Percentiles rank a stretch among this genome's conserved stretches.
phyloP scores from a whole-genome alignment of 2,888 invertebrate genomes.

The Morpho helenor region DNA sequence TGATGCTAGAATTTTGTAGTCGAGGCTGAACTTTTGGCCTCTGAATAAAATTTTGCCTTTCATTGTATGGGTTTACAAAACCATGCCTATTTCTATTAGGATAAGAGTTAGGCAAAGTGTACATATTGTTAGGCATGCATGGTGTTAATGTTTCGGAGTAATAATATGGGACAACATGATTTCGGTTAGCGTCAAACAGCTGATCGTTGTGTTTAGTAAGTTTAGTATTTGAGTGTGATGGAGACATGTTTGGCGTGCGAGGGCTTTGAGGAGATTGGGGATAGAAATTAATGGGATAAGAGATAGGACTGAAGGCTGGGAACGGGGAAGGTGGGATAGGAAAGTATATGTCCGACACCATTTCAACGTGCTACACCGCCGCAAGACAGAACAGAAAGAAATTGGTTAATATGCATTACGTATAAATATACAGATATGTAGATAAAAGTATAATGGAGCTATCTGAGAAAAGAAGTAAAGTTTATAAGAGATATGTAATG shows the following conservation, averaged over 20 bases:
- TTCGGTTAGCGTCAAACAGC: conserved; percentile 78
- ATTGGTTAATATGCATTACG: conserved; percentile 56
- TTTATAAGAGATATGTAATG: no score
- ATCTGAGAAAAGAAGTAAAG: not conserved
- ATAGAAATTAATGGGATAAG: conserved; percentile 72
- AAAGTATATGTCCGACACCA: conserved; percentile 87
- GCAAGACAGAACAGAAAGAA: conserved; percentile 75
- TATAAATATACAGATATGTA: conserved; percentile 7
- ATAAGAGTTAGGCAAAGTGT: conserved; percentile 46
- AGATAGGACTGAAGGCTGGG: conserved; percentile 67
- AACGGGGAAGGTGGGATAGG: conserved; percentile 73
- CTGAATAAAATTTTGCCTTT: conserved; percentile 51
- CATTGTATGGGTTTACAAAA: conserved; percentile 55
- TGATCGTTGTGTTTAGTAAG: conserved; percentile 63
- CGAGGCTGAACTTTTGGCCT: conserved; percentile 47
- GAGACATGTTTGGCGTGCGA: conserved; percentile 55
- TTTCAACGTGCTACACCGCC: conserved; percentile 84
- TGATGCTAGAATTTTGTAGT: conserved; percentile 42
- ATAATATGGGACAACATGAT: conserved; percentile 72
- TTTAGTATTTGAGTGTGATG: conserved; percentile 43
- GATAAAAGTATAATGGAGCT: conserved; percentile 4
- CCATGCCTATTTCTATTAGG: conserved; percentile 58
- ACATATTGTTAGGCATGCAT: conserved; percentile 67
- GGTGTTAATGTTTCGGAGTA: conserved; percentile 67
- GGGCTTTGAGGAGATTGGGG: conserved; percentile 51